phyloP scores from a whole-genome alignment of 2,888 invertebrate species.

The Trissoscelio sp. region DNA sequence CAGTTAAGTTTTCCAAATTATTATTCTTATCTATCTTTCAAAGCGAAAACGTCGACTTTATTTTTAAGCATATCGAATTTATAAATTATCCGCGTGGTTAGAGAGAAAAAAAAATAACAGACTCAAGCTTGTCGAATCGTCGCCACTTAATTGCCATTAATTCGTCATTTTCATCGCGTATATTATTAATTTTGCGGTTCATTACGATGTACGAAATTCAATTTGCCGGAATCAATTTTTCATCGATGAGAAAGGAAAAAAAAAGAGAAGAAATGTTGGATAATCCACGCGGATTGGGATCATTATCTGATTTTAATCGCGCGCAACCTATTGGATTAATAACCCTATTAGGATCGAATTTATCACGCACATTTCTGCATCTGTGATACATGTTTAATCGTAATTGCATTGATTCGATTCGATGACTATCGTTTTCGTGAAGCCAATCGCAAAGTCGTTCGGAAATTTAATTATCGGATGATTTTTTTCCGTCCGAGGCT shows the following conservation, averaged over 20 bases:
- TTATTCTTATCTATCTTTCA: constrained; percentile 59
- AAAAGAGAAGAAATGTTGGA: neutral
- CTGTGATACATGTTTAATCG: constrained; percentile 32
- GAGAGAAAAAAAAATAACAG: constrained; percentile 8
- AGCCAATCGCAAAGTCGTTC: constrained; percentile 31
- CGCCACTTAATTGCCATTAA: constrained; percentile 55
- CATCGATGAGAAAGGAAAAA: constrained; percentile 25
- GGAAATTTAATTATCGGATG: constrained; percentile 7
- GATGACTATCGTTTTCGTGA: constrained; percentile 36
- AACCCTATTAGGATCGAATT: constrained; percentile 52
- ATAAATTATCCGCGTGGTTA: constrained; percentile 19
- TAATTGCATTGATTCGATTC: constrained; percentile 31
- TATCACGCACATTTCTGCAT: constrained; percentile 35
- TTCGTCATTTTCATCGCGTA: constrained; percentile 50
- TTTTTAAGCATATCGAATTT: constrained; percentile 50
- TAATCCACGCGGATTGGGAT: constrained; percentile 49
- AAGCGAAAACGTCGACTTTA: constrained; percentile 44
- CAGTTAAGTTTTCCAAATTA: constrained; percentile 61
- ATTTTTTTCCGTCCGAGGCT: neutral
- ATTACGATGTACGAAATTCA: constrained; percentile 55
- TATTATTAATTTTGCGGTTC: constrained; percentile 47
- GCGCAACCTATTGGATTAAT: constrained; percentile 54
- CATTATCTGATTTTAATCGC: constrained; percentile 58
- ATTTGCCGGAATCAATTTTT: constrained; percentile 58
- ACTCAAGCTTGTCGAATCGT: constrained; percentile 36